Evolutionary conservation across 2,888 invertebrate genomes (phyloP).

Genomic region (Patella depressa): DNA sequence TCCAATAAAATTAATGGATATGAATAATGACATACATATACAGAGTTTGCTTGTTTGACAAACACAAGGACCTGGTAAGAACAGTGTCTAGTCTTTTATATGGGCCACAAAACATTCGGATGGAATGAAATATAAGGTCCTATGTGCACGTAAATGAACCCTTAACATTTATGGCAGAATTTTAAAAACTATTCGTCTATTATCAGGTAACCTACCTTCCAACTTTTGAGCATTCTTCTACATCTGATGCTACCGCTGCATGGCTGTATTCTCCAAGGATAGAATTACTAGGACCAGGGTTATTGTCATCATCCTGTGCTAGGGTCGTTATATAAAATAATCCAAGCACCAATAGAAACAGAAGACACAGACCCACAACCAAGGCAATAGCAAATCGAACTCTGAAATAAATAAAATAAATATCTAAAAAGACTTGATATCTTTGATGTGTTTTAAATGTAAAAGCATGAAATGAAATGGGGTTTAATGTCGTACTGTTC

Average conservation of each 20-base stretch:
- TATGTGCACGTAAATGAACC: no score
- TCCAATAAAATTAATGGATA: no score
- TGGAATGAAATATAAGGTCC: no score
- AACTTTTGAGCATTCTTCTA: conserved; percentile 52
- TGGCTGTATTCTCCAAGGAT: conserved; percentile 47
- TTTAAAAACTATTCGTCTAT: background rate
- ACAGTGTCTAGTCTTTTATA: no score
- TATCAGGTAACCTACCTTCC: conserved; percentile 48
- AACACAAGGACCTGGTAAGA: no score
- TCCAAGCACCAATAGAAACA: conserved; percentile 37
- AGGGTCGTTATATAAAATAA: conserved; percentile 38
- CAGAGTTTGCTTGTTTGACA: no score
- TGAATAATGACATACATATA: no score
- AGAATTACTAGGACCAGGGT: conserved; percentile 22
- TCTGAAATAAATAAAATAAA: conserved; percentile 27
- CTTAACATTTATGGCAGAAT: no score
- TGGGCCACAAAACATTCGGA: no score
- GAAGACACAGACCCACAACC: conserved; percentile 30
- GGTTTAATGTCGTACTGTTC: no score
- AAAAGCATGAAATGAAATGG: no score
- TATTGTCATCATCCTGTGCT: conserved; percentile 4
- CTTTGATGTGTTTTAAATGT: no score
- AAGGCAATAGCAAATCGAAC: conserved; percentile 37
- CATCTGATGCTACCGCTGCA: conserved; percentile 61
- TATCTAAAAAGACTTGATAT: background rate